Conservation (phyloP, 37 sponge, comb jelly and placozoan species). For the Eunapius fragilis region DNA sequence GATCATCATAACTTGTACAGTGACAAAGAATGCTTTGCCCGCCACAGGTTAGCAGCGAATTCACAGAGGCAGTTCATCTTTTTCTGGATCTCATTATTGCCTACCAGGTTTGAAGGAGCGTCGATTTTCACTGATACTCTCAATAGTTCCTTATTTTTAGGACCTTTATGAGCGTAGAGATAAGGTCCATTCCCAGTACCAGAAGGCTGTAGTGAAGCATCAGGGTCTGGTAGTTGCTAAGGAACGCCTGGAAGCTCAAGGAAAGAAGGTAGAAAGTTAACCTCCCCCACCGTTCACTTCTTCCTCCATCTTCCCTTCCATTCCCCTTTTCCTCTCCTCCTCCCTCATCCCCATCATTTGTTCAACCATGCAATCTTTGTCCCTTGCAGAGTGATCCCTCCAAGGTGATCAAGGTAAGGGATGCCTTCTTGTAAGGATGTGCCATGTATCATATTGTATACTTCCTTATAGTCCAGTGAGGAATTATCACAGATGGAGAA, state of each 20-base stretch:
- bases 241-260: constrained; percentile 42
- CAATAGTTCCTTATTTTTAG: background rate
- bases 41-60: constrained; percentile 33
- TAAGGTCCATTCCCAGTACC: constrained; percentile 75
- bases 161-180: constrained; percentile 88
- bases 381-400: background rate
- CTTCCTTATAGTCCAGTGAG: constrained; percentile 7
- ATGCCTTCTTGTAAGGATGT: background rate
- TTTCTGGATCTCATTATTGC: constrained; percentile 62
- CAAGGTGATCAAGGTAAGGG: background rate
- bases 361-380: background rate
- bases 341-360: background rate
- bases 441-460: background rate
- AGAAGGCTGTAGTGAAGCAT: constrained; percentile 73
- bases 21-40: background rate
- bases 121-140: too few species aligned
- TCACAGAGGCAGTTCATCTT: constrained; percentile 53
- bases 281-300: background rate
- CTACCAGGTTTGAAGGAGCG: constrained; percentile 34
- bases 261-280: constrained; percentile 29
- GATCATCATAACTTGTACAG: background rate
- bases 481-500: constrained; percentile 61
- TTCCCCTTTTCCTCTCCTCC: background rate
- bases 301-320: background rate
- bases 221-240: constrained; percentile 58